Evolutionary conservation across 2,113 vertebrate genomes (phyloP).

Genomic region (Crotalus helleri): DNA sequence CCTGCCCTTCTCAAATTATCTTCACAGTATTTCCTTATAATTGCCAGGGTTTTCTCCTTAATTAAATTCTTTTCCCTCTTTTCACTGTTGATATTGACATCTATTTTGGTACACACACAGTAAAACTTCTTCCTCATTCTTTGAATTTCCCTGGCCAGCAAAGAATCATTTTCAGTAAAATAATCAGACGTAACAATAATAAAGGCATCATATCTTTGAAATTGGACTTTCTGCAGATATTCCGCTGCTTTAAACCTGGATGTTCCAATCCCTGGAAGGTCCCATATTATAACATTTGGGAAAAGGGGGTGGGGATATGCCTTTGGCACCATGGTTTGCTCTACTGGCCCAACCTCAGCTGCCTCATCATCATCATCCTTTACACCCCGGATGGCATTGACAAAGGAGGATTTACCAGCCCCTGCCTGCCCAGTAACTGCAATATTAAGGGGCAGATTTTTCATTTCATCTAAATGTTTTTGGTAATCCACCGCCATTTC

Average conservation of each 20-base stretch:
- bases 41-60: background rate
- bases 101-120: background rate
- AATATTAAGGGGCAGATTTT: background rate
- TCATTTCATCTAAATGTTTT: background rate
- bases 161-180: background rate
- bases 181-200: background rate
- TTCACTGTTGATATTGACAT: background rate
- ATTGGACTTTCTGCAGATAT: background rate
- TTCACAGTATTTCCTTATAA: slow-evolving; percentile 38
- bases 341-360: background rate
- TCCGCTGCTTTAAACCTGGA: rapidly evolving
- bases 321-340: background rate
- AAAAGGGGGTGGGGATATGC: background rate
- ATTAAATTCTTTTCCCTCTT: background rate
- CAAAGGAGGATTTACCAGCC: background rate
- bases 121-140: background rate
- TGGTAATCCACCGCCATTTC: background rate
- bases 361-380: too few species aligned
- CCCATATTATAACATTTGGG: background rate
- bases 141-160: background rate
- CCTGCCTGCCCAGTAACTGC: background rate
- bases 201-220: background rate
- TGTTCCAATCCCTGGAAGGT: background rate
- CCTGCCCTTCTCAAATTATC: slow-evolving; percentile 20
- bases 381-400: too few species aligned